Evolutionary conservation across 2,888 invertebrate genomes (phyloP), one percentile per base, ranked within the genome.

Genomic region (Limenitis arthemis): DNA sequence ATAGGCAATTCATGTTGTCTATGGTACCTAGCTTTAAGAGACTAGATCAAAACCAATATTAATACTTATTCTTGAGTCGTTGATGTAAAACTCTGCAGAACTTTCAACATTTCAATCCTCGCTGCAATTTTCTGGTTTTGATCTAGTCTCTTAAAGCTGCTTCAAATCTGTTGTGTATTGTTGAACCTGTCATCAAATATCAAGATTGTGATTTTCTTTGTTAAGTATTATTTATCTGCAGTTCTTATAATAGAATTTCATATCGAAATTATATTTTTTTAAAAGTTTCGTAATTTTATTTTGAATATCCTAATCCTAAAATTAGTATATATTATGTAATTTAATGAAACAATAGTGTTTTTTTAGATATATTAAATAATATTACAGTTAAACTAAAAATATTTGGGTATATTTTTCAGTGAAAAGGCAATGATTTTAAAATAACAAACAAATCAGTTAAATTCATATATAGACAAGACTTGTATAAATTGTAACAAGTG

Each of bases 1-100:
- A 79, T 31, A 72, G 67, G 29, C 75, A 77, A 44, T 79, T 79
- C 34, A 67, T 76, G 55, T 33, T 78, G 12, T 79, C 79, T 1
- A 50, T 79, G 8, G 66, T 78, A 31, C 20, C 20, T 20, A 20
- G 20, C 20, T 20, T 20, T 20, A 20, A 20, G 20, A 20, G 20
- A 20, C 4, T 20, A 20, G 20, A 20, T 20, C 20, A 20, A 20
- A 20, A 20, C 20, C 20, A n/a, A n/a, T n/a, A n/a, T n/a, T n/a
- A n/a, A 20, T 20, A 20, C 20, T 20, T 20, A 72, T 58, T 75
- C 79, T 53, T 73, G 20, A 20, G 20, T 20, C 20, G 20, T 20
- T 20, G 20, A 20, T 20, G 20, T 20, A 20, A 20, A 20, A 20
- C 20, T 20, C 20, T 20, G 20, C 20, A 20, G 4, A 20, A 20